A percentile compares a stretch with the other conserved stretches of the same genome.
These are phyloP conservation scores for Hyphantria cunea DNA, from an alignment of 1,140 invertebrate species.

Conservation along the genomic window DNA sequence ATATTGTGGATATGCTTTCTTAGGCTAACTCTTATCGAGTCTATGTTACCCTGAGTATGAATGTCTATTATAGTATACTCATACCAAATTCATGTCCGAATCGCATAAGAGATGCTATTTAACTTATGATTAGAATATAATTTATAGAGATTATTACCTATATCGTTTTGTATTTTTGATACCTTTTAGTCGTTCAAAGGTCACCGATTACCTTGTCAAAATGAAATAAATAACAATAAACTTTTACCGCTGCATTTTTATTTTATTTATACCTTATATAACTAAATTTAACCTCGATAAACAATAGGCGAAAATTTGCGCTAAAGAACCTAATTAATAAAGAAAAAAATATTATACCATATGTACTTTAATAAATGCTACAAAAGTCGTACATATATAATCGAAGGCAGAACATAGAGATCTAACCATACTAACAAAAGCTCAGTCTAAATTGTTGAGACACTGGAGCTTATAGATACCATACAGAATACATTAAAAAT, in stretches of 20 bases:
- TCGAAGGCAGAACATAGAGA: too few relatives aligned
- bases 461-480: too few relatives aligned
- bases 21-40: conserved; percentile 33
- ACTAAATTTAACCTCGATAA: too few relatives aligned
- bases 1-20: not conserved
- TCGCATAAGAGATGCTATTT: conserved; percentile 68
- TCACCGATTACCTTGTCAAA: conserved; percentile 79
- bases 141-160: conserved; percentile 72
- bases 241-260: conserved; percentile 39
- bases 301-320: too few relatives aligned
- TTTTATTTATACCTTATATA: conserved; percentile 27
- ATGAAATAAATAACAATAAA: conserved; percentile 77
- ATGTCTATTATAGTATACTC: conserved; percentile 50
- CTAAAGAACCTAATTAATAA: too few relatives aligned
- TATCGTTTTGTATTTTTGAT: conserved; percentile 78
- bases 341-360: too few relatives aligned
- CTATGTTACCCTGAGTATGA: conserved; percentile 53
- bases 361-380: too few relatives aligned
- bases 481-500: too few relatives aligned
- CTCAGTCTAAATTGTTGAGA: too few relatives aligned
- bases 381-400: too few relatives aligned
- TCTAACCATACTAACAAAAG: too few relatives aligned
- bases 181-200: conserved; percentile 75
- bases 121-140: conserved; percentile 71
- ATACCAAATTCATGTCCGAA: conserved; percentile 64